Conservation (phyloP, 2,797 vertebrate genomes). For the Coendou prehensilis region DNA sequence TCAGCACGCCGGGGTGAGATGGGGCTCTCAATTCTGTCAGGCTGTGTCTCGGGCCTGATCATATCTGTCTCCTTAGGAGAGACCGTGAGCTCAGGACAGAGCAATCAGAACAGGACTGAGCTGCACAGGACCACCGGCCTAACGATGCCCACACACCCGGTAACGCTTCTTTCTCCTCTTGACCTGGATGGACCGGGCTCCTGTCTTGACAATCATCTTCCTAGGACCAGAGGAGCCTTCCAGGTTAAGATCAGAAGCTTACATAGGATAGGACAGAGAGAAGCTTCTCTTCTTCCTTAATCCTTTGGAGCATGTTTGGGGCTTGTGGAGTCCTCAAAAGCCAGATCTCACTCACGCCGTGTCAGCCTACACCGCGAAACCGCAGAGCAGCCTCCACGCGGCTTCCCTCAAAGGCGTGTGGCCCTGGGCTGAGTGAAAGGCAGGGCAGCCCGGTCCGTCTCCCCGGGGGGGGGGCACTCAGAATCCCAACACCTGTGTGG, state of each 20-base stretch:
- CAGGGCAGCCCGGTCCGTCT: not conserved
- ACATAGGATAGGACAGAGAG: too few relatives aligned
- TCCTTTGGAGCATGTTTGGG: not conserved
- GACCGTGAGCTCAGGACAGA: not conserved
- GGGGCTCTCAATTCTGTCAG: not conserved
- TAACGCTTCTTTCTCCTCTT: not conserved
- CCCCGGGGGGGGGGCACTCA: rapidly evolving
- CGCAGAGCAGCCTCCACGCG: not conserved
- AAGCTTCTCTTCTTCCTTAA: not conserved
- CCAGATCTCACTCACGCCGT: not conserved
- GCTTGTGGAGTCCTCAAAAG: not conserved
- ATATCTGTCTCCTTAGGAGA: not conserved
- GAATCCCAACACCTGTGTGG: not conserved
- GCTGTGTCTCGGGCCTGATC: not conserved
- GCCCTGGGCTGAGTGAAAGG: not conserved
- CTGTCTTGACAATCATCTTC: not conserved
- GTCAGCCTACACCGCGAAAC: too few relatives aligned
- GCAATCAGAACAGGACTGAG: not conserved
- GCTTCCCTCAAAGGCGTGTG: rapidly evolving
- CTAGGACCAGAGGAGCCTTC: not conserved
- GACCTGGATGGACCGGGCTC: not conserved
- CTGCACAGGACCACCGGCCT: not conserved
- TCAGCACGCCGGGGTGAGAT: not conserved
- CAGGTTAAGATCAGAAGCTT: not conserved
- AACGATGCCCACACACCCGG: not conserved